Conservation (phyloP, 2,797 vertebrate species). For the Todus mexicanus region DNA sequence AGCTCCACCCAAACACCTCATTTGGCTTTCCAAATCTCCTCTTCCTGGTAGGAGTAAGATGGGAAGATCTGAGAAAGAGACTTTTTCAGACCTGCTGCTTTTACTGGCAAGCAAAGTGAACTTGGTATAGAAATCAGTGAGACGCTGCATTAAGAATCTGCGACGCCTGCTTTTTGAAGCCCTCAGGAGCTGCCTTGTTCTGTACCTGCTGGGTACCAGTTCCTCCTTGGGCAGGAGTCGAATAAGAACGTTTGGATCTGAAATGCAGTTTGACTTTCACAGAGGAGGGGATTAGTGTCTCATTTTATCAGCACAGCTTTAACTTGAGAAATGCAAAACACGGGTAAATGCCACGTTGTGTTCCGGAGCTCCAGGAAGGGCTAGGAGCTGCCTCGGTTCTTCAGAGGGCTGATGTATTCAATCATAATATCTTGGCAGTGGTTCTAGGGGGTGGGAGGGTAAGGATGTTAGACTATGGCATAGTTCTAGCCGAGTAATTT, state of each 20-base stretch:
- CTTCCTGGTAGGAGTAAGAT: neutral
- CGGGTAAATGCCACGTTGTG: rapidly evolving
- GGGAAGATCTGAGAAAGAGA: rapidly evolving
- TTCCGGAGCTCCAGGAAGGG: neutral
- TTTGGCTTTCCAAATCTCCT: neutral
- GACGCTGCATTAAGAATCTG: neutral
- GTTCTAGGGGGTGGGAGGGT: neutral
- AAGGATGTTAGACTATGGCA: neutral
- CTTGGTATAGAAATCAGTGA: neutral
- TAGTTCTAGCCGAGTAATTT: neutral
- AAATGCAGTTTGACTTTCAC: neutral
- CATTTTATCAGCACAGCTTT: neutral
- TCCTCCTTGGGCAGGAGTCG: neutral
- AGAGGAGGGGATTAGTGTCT: neutral
- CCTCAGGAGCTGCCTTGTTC: neutral
- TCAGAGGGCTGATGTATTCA: rapidly evolving
- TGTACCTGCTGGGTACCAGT: rapidly evolving
- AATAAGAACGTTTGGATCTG: neutral
- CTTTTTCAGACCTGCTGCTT: neutral
- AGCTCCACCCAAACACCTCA: neutral
- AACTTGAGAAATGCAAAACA: neutral
- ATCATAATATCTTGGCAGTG: neutral
- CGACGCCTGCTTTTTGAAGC: neutral
- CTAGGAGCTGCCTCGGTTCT: rapidly evolving
- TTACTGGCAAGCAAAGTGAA: neutral